Evolutionary conservation across 2,888 invertebrate genomes (phyloP).

Genomic region (Caenorhabditis imperialis): DNA sequence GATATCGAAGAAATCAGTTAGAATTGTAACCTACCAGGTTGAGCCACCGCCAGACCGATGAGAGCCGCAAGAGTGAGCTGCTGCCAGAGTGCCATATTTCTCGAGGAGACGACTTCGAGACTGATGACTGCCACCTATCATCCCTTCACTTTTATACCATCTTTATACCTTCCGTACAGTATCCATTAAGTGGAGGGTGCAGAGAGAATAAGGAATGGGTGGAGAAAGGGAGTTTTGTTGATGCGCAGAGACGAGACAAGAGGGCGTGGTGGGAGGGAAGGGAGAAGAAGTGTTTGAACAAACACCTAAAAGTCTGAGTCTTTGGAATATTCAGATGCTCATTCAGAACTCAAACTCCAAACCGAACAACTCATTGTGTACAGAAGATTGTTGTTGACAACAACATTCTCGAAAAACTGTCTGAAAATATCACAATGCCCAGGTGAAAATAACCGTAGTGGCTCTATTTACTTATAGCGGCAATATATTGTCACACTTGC

Average conservation of each 20-base stretch:
- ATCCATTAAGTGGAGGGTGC: constrained; percentile 31
- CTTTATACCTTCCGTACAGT: constrained; percentile 49
- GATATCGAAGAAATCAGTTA: no score
- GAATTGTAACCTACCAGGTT: constrained; percentile 49
- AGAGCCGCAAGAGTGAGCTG: constrained; percentile 38
- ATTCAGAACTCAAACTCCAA: no score
- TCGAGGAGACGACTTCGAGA: constrained; percentile 41
- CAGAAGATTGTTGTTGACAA: no score
- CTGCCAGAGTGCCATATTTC: constrained; percentile 43
- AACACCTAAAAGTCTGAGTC: constrained; percentile 41
- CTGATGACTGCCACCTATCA: constrained; percentile 50
- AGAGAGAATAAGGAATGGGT: constrained; percentile 29
- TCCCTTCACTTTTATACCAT: constrained; percentile 45
- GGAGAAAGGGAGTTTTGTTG: constrained; percentile 26
- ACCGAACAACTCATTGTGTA: no score
- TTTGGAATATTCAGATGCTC: no score
- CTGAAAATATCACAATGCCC: not conserved
- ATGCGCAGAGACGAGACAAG: constrained; percentile 29
- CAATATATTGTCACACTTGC: constrained; percentile 1
- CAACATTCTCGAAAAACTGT: not conserved
- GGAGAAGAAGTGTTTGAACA: constrained; percentile 48
- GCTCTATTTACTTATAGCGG: constrained; percentile 11
- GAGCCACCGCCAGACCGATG: constrained; percentile 39
- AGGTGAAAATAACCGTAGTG: no score
- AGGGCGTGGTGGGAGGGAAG: constrained; percentile 34